Conservation (phyloP, 1,140 invertebrate species). For the Capitella teleta region DNA sequence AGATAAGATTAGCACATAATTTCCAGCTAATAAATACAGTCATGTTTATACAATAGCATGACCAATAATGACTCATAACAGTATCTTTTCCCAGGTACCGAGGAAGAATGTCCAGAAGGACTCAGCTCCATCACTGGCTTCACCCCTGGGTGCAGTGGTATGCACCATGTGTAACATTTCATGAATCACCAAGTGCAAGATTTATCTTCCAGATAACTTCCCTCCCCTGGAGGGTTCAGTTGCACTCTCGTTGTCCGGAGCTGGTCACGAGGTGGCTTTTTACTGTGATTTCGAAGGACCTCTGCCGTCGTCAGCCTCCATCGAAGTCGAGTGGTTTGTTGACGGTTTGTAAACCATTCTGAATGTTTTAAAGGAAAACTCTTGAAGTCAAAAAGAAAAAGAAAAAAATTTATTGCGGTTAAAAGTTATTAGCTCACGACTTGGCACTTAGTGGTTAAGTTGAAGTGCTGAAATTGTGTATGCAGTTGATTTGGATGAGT, state of each 20-base stretch:
- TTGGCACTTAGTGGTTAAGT: no score
- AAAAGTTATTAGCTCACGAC: no score
- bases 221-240: conserved; percentile 1
- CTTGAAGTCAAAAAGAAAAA: not conserved
- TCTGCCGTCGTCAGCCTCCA: not conserved
- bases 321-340: conserved; percentile 8
- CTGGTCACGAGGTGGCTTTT: conserved; percentile 1
- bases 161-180: not conserved
- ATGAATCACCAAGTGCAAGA: no score
- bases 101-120: conserved; percentile 1
- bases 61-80: no score
- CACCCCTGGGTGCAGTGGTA: conserved; percentile 4
- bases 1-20: no score
- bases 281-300: conserved; percentile 7
- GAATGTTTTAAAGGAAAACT: not conserved
- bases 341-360: not conserved
- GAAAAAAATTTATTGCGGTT: no score
- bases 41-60: no score
- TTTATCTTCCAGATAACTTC: conserved; percentile 5
- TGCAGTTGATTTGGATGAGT: no score
- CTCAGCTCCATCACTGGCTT: conserved; percentile 3
- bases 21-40: no score
- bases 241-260: not conserved
- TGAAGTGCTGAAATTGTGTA: no score
- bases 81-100: not conserved